Conservation (phyloP, 2,888 invertebrate genomes). For the Xylota sylvarum region DNA sequence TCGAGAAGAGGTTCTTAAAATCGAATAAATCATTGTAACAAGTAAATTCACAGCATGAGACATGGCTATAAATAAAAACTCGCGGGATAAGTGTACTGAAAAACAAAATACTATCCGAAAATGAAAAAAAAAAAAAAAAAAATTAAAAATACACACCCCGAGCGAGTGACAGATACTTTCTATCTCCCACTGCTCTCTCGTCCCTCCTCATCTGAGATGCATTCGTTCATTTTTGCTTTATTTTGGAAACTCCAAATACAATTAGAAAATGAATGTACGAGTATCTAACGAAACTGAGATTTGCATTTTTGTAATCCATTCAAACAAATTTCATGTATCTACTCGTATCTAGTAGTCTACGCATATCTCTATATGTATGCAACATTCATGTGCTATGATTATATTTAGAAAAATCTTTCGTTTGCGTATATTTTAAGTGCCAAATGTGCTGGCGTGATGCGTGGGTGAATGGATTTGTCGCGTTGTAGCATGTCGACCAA, state of each 20-base stretch:
- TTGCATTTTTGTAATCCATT: constrained; percentile 41
- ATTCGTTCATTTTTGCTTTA: constrained; percentile 17
- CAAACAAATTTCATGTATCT: constrained; percentile 41
- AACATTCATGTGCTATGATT: constrained; percentile 25
- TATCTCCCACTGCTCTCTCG: background rate
- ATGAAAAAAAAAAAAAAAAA: constrained; percentile 1
- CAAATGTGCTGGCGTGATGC: constrained; percentile 77
- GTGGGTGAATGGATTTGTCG: constrained; percentile 77
- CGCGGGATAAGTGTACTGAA: constrained; percentile 56
- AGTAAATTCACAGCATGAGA: constrained; percentile 84
- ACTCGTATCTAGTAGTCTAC: background rate
- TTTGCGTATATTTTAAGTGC: constrained; percentile 76
- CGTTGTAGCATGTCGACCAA: constrained; percentile 76
- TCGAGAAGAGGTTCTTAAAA: constrained; percentile 81
- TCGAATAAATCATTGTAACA: constrained; percentile 84
- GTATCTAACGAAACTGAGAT: constrained; percentile 25
- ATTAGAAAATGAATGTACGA: constrained; percentile 3
- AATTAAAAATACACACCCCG: constrained; percentile 60
- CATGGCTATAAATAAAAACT: constrained; percentile 82
- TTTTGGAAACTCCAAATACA: constrained; percentile 36
- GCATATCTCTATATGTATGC: constrained; percentile 25
- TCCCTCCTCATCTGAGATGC: constrained; percentile 17
- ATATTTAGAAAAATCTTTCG: constrained; percentile 63
- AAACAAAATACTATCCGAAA: constrained; percentile 58
- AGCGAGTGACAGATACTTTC: constrained; percentile 60